Evolutionary conservation across 2,888 invertebrate genomes (phyloP), one percentile per base, ranked within the genome.

Genomic region (Camptogramma bilineatum): DNA sequence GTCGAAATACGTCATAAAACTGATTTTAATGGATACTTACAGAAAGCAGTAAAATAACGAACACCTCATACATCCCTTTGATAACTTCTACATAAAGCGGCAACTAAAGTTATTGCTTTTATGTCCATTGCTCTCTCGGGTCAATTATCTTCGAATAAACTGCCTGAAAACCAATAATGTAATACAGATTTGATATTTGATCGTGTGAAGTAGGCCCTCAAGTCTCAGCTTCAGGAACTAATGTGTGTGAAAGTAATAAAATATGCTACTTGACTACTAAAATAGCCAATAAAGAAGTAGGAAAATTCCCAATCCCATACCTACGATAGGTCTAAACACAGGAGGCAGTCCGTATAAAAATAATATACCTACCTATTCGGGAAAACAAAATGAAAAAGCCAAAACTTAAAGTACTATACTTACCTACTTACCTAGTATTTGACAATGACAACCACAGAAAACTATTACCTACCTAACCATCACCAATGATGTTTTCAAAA

Each of bases 21-120:
- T 72, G 72, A 76, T 77, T 78, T 80, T 86, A 82, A 87, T 85
- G 82, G 80, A 74, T 77, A 84, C 83, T 84, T 84, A 79, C 77
- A 17, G 18, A 70, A 68, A 74, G 72, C 73, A 78, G 79, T 88
- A 85, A 87, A 86, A 81, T 75, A 66, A 71, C 71, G 62, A 71
- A 69, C n/a, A n/a, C 64, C 71, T 69, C 68, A 68, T 72, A 69
- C 68, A 66, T 67, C 63, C 66, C 62, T 71, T 69, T 71, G 57
- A 66, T 64, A 68, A 66, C 64, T 72, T 67, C 62, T 63, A 65
- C 64, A 63, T 71, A 68, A 68, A 67, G 51, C 57, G 46, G 52
- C 58, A 66, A 66, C 59, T 65, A 53, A 66, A 62, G 68, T 63
- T 69, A 69, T 72, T 71, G 64, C 63, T 67, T 59, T 71, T 64